Evolutionary conservation across 2,888 invertebrate species (phyloP), one percentile per base, ranked within the genome.

Genomic region (Pheosia tremula): DNA sequence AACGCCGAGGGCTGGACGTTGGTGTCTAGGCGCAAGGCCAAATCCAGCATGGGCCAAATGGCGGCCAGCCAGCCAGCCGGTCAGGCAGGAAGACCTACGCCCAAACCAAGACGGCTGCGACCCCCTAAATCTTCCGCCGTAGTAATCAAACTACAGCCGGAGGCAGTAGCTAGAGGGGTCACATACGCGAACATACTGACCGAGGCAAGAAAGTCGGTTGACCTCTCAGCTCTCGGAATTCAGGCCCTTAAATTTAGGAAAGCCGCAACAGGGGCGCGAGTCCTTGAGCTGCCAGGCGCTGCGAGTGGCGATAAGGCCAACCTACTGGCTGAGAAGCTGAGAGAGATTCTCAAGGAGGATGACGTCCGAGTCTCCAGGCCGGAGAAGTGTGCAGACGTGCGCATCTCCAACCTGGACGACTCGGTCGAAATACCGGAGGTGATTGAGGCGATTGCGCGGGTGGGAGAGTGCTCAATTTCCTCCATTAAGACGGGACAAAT

Each of bases 381-480:
- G 4, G 45, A 45, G 45, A 45, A 45, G 3, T 45, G 45, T 3
- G 45, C 45, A 8, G 45, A 45, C 9, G 1, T 45, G 45, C 45
- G 45, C 45, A 45, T 45, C 45, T 45, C 45, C 0, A 7, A 7
- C 5, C 45, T 45, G 45, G 45, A 45, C 10, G 45, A 45, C 43
- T 43, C 43, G 6, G 9, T 9, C 43, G 43, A 7, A 8, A 41
- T 5, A 6, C 5, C 4, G 39, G 39, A 41, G 39, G 39, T 41
- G 39, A 41, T 41, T 5, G 39, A 5, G 4, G 39, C 39, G 5
- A 5, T 6, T 0, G 57, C 70, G 0, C 38, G 43, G 5, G 6
- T 41, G 5, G 71, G 67, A 0, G 53, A 37, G 0, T 72, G 71
- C 50, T 0, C 60, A 0, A 10, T 8, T 0, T 57, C 55, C 3